Percentiles rank a stretch among this genome's conserved stretches.
Evolutionary conservation across 2,113 vertebrate genomes (phyloP).

Genomic region (Neomonachus schauinslandi): DNA sequence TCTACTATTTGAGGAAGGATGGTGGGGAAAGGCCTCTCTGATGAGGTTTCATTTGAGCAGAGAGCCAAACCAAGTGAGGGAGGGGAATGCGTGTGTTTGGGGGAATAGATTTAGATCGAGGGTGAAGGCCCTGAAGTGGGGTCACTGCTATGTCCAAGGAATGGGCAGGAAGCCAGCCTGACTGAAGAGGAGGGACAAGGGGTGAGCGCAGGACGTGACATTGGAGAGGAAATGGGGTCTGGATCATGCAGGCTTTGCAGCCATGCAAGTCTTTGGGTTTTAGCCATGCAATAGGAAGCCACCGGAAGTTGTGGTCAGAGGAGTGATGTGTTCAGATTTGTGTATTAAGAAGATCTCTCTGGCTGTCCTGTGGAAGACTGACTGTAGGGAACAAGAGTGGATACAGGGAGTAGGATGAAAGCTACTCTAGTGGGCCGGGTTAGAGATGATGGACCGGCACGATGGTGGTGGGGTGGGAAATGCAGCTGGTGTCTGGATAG

Average conservation of each 20-base stretch:
- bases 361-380: background rate
- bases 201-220: background rate
- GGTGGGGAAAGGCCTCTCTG: background rate
- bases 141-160: background rate
- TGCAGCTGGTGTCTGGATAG: background rate
- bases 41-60: background rate
- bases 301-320: background rate
- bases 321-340: slow-evolving; percentile 18
- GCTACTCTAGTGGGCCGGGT: background rate
- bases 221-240: background rate
- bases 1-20: background rate
- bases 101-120: background rate
- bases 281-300: background rate
- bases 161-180: background rate
- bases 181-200: background rate
- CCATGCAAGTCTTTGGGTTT: background rate
- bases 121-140: fast-evolving
- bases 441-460: background rate
- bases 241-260: background rate
- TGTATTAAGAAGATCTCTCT: background rate
- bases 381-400: background rate
- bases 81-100: background rate
- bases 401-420: background rate
- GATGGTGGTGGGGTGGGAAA: background rate
- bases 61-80: background rate